Evolutionary conservation across 64 coral and sea anemone genomes (phyloP), one percentile per base, ranked within the genome.

Genomic region (Dendrophyllia cribrosa): DNA sequence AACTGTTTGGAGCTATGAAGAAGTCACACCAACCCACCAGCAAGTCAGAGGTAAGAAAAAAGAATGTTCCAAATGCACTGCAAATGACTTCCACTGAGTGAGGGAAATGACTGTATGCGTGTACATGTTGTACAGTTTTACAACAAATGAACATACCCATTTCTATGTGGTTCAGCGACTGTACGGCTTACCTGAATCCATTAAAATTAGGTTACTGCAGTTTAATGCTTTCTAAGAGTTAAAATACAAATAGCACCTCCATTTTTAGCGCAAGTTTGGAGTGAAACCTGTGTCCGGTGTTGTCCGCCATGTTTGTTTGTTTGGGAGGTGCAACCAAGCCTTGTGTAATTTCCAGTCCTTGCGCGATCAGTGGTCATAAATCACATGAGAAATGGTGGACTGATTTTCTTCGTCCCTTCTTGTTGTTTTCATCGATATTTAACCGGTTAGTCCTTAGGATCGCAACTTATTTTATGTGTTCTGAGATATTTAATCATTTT

Each of bases 241-340:
- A 34, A 34, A 34, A 2, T 34, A 34, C 34, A 34, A 34, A 34
- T 34, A 34, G 34, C 34, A 34, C 34, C 34, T 34, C 34, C 34
- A 34, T 34, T 34, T 34, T 34, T 34, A 1, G 34, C 34, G 34
- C 34, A 34, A 34, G 2, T 34, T 34, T 34, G 34, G 0, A 34
- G 34, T 34, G 34, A 34, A 34, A 2, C 0, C 34, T 0, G 34
- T 34, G 0, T 1, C 0, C 34, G 0, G 34, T 34, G 12, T 12
- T 56, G 3, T 11, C 79, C 58, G 79, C 79, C 79, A 83, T 83
- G 7, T 83, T 83, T 75, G 72, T 75, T n/a, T n/a, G 53, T 12
- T 75, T 50, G 46, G 46, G 59, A 83, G 34, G 13, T 66, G 59
- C 19, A 66, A 66, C 43, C 75, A 77, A 53, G 75, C 75, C 75